Percentiles rank a stretch among this genome's conserved stretches.
Evolutionary conservation across 2,888 invertebrate genomes (phyloP).

Genomic region (Tolmerus cingulatus): DNA sequence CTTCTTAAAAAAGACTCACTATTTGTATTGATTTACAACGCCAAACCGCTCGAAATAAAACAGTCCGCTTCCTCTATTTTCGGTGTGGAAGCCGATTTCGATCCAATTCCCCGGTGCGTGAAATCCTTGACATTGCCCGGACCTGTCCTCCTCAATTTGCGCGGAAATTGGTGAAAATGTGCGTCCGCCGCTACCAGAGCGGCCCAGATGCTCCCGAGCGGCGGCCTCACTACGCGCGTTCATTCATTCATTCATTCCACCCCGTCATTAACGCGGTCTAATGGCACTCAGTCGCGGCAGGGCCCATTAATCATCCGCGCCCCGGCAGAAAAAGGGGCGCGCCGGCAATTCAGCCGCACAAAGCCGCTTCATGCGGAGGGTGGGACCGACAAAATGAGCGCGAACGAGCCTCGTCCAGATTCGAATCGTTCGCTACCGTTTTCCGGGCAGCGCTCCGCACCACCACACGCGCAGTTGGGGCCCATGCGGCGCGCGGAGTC

Average conservation of each 20-base stretch:
- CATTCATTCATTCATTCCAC: not conserved
- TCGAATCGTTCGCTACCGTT: constrained; percentile 28
- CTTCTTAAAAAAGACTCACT: not conserved
- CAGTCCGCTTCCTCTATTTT: not conserved
- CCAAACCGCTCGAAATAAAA: not conserved
- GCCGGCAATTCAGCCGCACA: constrained; percentile 18
- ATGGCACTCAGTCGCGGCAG: constrained; percentile 25
- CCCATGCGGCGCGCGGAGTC: not conserved
- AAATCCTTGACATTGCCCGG: constrained; percentile 15
- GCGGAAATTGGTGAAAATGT: not conserved
- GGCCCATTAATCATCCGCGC: constrained; percentile 23
- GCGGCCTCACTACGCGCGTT: not conserved
- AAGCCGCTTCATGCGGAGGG: constrained; percentile 29
- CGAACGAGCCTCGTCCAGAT: constrained; percentile 4
- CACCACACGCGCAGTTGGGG: not conserved
- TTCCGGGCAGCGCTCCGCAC: not conserved
- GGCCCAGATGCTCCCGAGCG: not conserved
- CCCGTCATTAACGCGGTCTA: constrained; percentile 32
- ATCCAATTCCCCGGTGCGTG: not conserved
- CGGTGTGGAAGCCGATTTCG: not conserved
- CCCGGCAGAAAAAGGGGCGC: constrained; percentile 25
- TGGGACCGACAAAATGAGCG: constrained; percentile 18
- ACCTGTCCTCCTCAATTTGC: not conserved
- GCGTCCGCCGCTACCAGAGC: not conserved
- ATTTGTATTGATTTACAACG: not conserved